Conservation (phyloP, 2,113 vertebrate species). For the Sciurus niger region DNA sequence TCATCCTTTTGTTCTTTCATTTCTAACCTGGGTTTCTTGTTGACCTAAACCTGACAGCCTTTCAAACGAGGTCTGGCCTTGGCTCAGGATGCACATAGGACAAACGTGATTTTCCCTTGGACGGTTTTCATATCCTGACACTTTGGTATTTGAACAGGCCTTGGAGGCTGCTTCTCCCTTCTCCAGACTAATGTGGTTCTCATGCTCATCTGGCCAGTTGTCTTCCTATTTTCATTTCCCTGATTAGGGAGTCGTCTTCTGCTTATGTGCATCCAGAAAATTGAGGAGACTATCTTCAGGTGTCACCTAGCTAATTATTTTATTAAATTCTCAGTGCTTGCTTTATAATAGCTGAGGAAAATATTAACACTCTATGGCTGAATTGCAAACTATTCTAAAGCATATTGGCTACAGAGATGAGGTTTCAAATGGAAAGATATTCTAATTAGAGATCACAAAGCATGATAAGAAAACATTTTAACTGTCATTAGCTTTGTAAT, state of each 20-base stretch:
- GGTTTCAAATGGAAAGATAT: slow-evolving; percentile 40
- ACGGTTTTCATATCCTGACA: slow-evolving; percentile 62
- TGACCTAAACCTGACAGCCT: slow-evolving; percentile 68
- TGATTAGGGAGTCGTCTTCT: background rate
- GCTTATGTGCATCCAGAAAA: slow-evolving; percentile 69
- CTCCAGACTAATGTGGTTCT: slow-evolving; percentile 35
- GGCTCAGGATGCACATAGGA: background rate
- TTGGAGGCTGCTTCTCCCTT: background rate
- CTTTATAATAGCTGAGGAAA: slow-evolving; percentile 77
- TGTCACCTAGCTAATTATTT: slow-evolving; percentile 74
- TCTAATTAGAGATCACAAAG: slow-evolving; percentile 79
- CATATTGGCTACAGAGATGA: slow-evolving; percentile 44
- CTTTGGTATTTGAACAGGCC: slow-evolving; percentile 66
- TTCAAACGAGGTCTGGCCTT: slow-evolving; percentile 45
- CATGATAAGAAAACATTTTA: slow-evolving; percentile 73
- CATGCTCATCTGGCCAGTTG: slow-evolving; percentile 69
- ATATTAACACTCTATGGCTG: slow-evolving; percentile 64
- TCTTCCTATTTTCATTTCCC: slow-evolving; percentile 10
- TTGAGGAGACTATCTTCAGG: slow-evolving; percentile 70
- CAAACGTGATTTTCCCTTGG: slow-evolving; percentile 49
- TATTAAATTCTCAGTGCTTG: slow-evolving; percentile 63
- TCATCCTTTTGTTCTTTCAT: background rate
- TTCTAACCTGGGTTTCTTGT: background rate
- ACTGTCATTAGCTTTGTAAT: slow-evolving; percentile 43
- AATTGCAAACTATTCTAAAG: slow-evolving; percentile 58